phyloP scores from a whole-genome alignment of 2,797 vertebrate genomes.

The Onychomys arenicola region DNA sequence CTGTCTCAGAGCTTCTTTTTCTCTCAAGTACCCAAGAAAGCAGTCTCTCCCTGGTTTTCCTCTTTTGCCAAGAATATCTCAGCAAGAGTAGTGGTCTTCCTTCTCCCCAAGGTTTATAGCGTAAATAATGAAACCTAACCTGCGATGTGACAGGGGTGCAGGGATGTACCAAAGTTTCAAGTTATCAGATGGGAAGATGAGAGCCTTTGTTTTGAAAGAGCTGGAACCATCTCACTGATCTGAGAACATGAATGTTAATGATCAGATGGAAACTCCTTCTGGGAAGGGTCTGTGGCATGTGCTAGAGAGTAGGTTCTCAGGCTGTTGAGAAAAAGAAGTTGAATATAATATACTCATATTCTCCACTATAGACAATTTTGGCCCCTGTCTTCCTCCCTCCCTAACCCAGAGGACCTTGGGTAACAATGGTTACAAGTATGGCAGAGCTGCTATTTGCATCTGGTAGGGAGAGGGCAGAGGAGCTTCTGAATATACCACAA shows the following conservation, averaged over 20 bases:
- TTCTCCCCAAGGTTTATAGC: neutral
- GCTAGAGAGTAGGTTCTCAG: neutral
- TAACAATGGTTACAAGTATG: neutral
- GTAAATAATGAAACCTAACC: neutral
- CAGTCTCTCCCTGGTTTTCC: neutral
- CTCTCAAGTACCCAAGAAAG: neutral
- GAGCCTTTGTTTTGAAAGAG: neutral
- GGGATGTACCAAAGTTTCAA: neutral
- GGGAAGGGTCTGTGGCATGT: neutral
- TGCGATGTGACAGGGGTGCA: neutral
- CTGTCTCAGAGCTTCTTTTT: neutral
- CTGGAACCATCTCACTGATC: neutral
- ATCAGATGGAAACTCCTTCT: neutral
- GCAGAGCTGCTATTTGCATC: neutral
- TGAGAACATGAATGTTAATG: neutral
- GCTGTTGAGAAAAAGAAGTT: too few species aligned
- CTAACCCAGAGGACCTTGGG: neutral
- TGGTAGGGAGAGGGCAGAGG: neutral
- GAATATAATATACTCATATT: too few species aligned
- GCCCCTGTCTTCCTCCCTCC: fast-evolving
- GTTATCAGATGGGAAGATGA: neutral
- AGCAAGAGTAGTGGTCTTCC: neutral
- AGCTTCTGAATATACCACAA: neutral
- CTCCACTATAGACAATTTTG: neutral
- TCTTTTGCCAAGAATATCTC: neutral